Percentiles rank a stretch among this genome's conserved stretches.
These are phyloP conservation scores for Brachionus sp. DNA, from an alignment of 1,140 invertebrate species.

Conservation along the genomic window DNA sequence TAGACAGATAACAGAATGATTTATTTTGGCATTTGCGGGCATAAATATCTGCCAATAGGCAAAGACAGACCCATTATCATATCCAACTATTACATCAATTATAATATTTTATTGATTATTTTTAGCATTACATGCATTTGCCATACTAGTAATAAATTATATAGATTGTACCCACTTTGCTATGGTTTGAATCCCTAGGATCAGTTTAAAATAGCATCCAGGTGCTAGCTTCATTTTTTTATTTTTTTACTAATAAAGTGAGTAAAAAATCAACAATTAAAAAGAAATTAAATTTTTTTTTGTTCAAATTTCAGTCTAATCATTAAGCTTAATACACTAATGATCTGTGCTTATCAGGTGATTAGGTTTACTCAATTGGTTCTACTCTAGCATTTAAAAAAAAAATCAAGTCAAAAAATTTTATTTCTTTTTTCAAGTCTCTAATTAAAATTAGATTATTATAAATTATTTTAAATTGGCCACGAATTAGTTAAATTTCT, in stretches of 20 bases:
- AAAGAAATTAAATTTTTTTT: neutral
- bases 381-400: neutral
- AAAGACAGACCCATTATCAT: neutral
- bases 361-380: neutral
- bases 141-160: conserved; percentile 15
- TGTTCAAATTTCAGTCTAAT: neutral
- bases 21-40: neutral
- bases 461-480: neutral
- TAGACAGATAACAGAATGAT: neutral
- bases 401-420: no score
- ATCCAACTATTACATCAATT: neutral
- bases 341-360: neutral
- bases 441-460: neutral
- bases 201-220: neutral
- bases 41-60: neutral
- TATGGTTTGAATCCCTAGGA: neutral
- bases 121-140: conserved; percentile 19
- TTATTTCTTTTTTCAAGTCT: no score
- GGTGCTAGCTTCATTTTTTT: neutral
- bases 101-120: conserved; percentile 40
- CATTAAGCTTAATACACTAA: neutral
- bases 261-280: neutral
- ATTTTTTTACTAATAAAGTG: neutral
- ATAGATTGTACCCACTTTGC: neutral
- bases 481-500: neutral